Evolutionary conservation across 2,797 vertebrate genomes (phyloP), one percentile per base, ranked within the genome.

Genomic region (Lerista edwardsae): DNA sequence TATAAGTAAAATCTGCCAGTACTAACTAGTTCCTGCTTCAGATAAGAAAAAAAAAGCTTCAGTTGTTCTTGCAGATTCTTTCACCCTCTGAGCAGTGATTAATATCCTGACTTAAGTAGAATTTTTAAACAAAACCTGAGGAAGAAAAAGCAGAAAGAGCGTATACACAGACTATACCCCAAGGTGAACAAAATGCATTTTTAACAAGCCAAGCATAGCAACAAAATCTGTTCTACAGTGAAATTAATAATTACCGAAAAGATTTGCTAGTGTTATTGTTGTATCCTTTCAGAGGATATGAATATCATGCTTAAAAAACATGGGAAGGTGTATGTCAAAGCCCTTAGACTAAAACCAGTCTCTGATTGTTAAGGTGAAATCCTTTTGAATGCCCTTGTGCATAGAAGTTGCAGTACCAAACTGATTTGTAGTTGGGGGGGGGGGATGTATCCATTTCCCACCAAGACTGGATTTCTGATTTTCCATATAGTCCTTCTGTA

Each of bases 291-390:
- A 87, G 44, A 91, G 89, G 91, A 82, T 91, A 65, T 76, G 89
- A 87, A 80, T 88, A 87, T 83, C 84, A 74, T 93, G 72, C 79
- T 93, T 94, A 91, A 94, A 91, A 94, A 92, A 94, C 89, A 90
- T 92, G 91, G 90, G 85, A 93, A 94, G 65, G 91, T 94, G 91
- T 94, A 92, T 92, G 87, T 79, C 89, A 95, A 92, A 83, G 81
- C 86, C 90, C 80, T 88, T 89, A 90, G 88, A 94, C 89, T 95
- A 91, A 89, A 93, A 88, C 81, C 19, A 9, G 87, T 93, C 88
- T 92, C 91, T 92, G 92, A 93, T 94, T 95, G 94, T 94, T 94
- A 93, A 93, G 93, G 89, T 84, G 87, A 94, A 93, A 93, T 90
- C 87, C 89, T 44, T 81, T 87, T 86, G 73, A 88, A 86, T 89